Conservation (phyloP, 1,140 invertebrate species). For the Ectropis grisescens region DNA sequence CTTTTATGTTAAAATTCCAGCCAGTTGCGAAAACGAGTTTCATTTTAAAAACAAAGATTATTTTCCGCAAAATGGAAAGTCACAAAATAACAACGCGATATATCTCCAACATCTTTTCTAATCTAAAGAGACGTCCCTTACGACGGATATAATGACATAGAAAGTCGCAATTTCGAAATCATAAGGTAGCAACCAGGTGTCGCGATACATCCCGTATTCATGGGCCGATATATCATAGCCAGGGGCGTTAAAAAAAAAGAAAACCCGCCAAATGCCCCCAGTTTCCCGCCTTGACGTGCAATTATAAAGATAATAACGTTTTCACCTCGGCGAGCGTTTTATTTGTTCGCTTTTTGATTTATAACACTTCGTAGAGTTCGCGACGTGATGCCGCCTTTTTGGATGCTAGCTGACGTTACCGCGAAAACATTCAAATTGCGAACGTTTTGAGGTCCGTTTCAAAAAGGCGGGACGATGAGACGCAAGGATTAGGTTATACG, state of each 20-base stretch:
- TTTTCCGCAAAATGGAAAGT: too few relatives aligned
- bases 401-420: too few relatives aligned
- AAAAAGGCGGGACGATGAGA: too few relatives aligned
- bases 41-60: too few relatives aligned
- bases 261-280: constrained; percentile 22
- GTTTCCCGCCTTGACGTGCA: constrained; percentile 53
- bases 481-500: constrained; percentile 25
- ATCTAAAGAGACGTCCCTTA: too few relatives aligned
- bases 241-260: constrained; percentile 20
- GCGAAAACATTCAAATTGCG: too few relatives aligned
- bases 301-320: constrained; percentile 68
- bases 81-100: too few relatives aligned
- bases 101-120: too few relatives aligned
- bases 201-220: constrained; percentile 55
- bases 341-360: constrained; percentile 55
- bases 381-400: neutral
- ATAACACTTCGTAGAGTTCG: constrained; percentile 27
- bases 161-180: constrained; percentile 40
- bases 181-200: constrained; percentile 45
- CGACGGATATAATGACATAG: constrained; percentile 23
- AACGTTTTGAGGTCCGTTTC: constrained; percentile 15
- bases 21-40: too few relatives aligned
- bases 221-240: constrained; percentile 54
- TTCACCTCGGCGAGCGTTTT: constrained; percentile 50
- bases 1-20: too few relatives aligned